Conservation (phyloP, 1,140 invertebrate species). For the Bombus sibiricus region DNA sequence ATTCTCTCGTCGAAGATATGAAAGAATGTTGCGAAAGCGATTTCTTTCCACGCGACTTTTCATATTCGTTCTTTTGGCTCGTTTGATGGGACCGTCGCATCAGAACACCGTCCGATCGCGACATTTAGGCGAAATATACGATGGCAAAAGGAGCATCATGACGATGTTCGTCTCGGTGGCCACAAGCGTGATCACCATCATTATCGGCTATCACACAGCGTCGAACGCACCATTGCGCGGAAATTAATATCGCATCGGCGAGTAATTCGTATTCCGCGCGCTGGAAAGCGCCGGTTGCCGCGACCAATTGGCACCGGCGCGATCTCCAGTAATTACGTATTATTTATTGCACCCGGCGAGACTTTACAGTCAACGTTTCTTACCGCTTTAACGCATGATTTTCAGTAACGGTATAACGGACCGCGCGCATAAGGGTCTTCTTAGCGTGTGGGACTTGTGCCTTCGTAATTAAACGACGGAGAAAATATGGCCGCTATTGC, state of each 20-base stretch:
- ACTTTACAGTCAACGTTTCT: slow-evolving; percentile 26
- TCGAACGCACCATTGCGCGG: slow-evolving; percentile 32
- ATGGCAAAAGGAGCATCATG: not conserved
- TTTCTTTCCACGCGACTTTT: too few species aligned
- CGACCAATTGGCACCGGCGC: not conserved
- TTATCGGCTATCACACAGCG: slow-evolving; percentile 60
- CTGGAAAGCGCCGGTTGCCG: not conserved
- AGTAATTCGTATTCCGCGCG: slow-evolving; percentile 47
- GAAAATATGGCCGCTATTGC: not conserved
- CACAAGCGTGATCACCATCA: slow-evolving; percentile 60
- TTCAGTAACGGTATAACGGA: slow-evolving; percentile 41
- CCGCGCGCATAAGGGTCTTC: not conserved
- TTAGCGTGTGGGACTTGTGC: slow-evolving; percentile 30
- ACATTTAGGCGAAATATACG: slow-evolving; percentile 13
- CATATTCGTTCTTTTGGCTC: too few species aligned
- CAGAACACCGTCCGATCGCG: too few species aligned
- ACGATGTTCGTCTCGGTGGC: not conserved
- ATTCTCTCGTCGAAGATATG: too few species aligned
- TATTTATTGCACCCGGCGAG: slow-evolving; percentile 32
- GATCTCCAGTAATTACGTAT: slow-evolving; percentile 31
- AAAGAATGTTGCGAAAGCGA: too few species aligned
- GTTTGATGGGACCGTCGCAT: too few species aligned
- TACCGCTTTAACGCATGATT: slow-evolving; percentile 28
- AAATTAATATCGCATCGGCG: slow-evolving; percentile 63
- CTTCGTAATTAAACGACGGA: slow-evolving; percentile 25